Evolutionary conservation across 2,113 vertebrate genomes (phyloP), one percentile per base, ranked within the genome.

Genomic region (Suricata suricatta): DNA sequence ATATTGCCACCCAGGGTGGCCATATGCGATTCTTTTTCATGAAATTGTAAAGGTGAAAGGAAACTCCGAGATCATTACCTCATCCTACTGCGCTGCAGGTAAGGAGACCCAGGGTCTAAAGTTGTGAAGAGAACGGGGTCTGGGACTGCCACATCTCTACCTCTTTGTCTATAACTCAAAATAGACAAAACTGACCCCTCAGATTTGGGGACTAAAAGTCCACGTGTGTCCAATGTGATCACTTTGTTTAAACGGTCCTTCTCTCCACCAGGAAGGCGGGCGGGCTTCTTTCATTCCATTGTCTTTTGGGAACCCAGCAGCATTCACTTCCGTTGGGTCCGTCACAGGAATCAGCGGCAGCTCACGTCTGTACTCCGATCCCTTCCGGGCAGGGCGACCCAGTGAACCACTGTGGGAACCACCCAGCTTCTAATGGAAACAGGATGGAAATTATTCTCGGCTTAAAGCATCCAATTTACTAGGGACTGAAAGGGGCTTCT

Each of bases 131-230:
- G 41, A 81, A 44, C 17, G 54, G 76, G 21, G 8, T 60, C 76
- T 87, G 33, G 25, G 81, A 89, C 96, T 66, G 50, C 7, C 25
- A 77, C 87, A 80, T 94, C 29, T 90, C 97, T 44, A 35, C 96
- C 94, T 97, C 91, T 88, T 41, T 97, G 96, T 81, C 66, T 21
- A 0, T 97, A 71, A 96, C 64, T 96, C 66, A 47, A n/a, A 90
- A 77, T 60, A 88, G 71, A 93, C 97, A 50, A 89, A 97, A 38
- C 44, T 9, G 50, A 85, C 79, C n/a, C 83, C 68, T 60, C 82
- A 82, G 69, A 57, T 97, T 90, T 80, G 0, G 2, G 29, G 44
- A 76, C 64, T 72, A 81, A 50, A 98, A 88, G 68, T 93, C 88
- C 66, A 64, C 23, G 10, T 90, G 76, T 16, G 29, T 97, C 95